A percentile compares a stretch with the other conserved stretches of the same genome.
Evolutionary conservation across 1,140 invertebrate species (phyloP).

Genomic region (Ericerus pela): DNA sequence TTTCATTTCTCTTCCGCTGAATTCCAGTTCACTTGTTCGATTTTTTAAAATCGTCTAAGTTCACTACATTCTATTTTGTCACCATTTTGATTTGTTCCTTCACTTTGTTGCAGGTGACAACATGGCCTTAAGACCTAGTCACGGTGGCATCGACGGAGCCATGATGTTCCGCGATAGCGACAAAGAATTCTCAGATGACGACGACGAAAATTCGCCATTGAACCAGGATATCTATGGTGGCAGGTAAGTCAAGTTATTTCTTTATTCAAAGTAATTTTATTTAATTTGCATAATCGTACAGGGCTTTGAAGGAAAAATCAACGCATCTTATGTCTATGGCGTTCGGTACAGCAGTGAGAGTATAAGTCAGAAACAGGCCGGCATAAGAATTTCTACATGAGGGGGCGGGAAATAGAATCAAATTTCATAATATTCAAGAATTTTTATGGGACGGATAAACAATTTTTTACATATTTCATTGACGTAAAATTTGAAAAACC

Average conservation of each 20-base stretch:
- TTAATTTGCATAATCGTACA: too few species aligned
- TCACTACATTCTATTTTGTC: not conserved
- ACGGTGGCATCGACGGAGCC: not conserved
- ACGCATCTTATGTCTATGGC: too few species aligned
- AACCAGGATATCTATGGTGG: constrained; percentile 69
- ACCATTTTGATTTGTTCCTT: not conserved
- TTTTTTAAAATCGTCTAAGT: not conserved
- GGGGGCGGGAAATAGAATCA: too few species aligned
- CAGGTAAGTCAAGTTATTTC: constrained; percentile 54
- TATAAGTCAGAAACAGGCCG: too few species aligned
- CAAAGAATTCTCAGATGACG: constrained; percentile 58
- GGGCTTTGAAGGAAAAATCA: too few species aligned
- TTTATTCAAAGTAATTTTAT: too few species aligned
- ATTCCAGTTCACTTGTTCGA: not conserved
- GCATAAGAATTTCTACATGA: too few species aligned
- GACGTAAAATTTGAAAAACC: too few species aligned
- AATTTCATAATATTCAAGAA: too few species aligned
- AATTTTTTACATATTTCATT: too few species aligned
- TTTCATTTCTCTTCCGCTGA: not conserved
- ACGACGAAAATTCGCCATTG: constrained; percentile 68
- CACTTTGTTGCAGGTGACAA: not conserved
- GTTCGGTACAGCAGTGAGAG: too few species aligned
- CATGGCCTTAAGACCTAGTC: constrained; percentile 5
- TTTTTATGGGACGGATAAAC: too few species aligned
- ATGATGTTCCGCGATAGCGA: constrained; percentile 17